Evolutionary conservation across 2,888 invertebrate species (phyloP).

Genomic region (Strigamia maritima): DNA sequence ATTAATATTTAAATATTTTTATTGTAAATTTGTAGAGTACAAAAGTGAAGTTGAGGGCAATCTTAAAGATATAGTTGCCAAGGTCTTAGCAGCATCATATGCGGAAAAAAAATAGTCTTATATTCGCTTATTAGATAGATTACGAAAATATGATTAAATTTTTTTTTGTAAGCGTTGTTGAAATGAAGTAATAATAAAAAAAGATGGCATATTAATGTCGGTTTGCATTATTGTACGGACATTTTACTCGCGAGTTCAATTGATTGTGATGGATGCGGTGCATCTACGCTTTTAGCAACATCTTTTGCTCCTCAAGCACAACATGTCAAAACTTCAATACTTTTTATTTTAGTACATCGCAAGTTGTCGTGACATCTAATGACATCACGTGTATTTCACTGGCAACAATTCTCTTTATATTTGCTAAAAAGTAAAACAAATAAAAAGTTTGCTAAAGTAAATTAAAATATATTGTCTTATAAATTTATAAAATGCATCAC

Average conservation of each 20-base stretch:
- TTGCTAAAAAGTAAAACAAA: no score
- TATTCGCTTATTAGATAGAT: neutral
- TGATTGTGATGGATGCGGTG: conserved; percentile 6
- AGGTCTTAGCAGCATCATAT: neutral
- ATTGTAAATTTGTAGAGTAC: conserved; percentile 14
- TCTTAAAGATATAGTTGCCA: conserved; percentile 13
- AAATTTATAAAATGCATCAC: no score
- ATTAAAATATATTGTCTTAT: no score
- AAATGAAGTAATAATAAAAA: neutral
- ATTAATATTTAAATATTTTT: neutral
- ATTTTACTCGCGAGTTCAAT: neutral
- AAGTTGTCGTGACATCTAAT: neutral
- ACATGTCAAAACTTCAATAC: conserved; percentile 12
- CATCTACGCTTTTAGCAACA: conserved; percentile 16
- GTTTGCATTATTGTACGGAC: neutral
- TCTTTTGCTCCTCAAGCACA: neutral
- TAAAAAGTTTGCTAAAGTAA: no score
- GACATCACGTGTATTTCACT: neutral
- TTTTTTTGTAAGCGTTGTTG: neutral
- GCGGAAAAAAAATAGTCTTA: neutral
- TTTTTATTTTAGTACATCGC: neutral
- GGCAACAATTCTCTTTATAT: no score
- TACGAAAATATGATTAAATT: neutral
- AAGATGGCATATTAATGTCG: neutral
- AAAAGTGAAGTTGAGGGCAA: conserved; percentile 9